Evolutionary conservation across 64 coral and sea anemone genomes (phyloP).

Genomic region (Actinia equina): DNA sequence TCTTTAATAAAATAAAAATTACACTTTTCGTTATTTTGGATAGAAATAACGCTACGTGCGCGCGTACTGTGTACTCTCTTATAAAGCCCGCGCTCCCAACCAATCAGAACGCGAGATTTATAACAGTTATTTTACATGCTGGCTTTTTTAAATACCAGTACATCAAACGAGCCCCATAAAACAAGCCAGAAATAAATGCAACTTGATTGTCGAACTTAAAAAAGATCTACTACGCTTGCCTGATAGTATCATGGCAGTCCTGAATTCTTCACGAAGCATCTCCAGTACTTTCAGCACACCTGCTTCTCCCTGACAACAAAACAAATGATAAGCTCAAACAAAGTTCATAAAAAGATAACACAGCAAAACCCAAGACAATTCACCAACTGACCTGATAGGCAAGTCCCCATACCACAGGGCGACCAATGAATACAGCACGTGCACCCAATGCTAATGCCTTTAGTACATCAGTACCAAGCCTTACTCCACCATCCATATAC

Average conservation of each 20-base stretch:
- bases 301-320: conserved; percentile 22
- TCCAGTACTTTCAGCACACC: conserved; percentile 10
- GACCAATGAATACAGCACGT: conserved; percentile 78
- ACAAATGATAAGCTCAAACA: neutral
- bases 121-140: no score
- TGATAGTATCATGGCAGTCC: conserved; percentile 23
- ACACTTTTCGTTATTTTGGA: no score
- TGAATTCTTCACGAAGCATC: conserved; percentile 17
- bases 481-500: conserved; percentile 83
- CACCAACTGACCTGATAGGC: conserved; percentile 49
- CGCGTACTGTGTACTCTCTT: no score
- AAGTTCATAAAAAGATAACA: neutral
- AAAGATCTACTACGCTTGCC: neutral
- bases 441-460: conserved; percentile 87
- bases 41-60: no score
- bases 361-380: neutral
- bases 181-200: no score
- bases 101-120: no score
- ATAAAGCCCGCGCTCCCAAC: no score
- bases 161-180: no score
- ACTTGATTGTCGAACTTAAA: no score
- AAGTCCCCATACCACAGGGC: conserved; percentile 74
- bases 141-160: no score
- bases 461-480: conserved; percentile 76
- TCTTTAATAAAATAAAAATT: no score